Conservation (phyloP, 1,140 invertebrate species). For the Drosophila subobscura region DNA sequence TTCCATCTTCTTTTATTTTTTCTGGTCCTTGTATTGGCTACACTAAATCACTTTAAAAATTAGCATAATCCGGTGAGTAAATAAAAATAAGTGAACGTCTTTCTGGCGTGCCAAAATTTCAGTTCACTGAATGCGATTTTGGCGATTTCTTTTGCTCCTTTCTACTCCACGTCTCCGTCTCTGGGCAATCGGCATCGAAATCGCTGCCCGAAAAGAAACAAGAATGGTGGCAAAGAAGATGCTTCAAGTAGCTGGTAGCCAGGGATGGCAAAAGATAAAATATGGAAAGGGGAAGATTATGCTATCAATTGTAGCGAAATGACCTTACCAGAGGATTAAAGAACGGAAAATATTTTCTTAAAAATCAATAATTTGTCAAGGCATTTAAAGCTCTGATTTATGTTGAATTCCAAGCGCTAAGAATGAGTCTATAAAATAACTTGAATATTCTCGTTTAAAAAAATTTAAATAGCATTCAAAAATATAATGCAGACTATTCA, state of each 20-base stretch:
- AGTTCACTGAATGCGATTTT: slow-evolving; percentile 41
- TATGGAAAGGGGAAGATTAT: background rate
- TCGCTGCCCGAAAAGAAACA: slow-evolving; percentile 30
- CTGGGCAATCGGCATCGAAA: background rate
- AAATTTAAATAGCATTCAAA: too few species aligned
- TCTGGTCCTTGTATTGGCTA: slow-evolving; percentile 61
- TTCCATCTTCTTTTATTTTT: slow-evolving; percentile 27
- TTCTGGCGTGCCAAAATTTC: slow-evolving; percentile 48
- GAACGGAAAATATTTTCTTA: too few species aligned
- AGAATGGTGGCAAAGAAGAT: slow-evolving; percentile 37
- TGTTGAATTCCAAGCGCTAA: background rate
- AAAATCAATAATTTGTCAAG: too few species aligned
- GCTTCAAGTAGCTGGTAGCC: background rate
- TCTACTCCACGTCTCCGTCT: slow-evolving; percentile 1
- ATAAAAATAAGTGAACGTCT: slow-evolving; percentile 79
- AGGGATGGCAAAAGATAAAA: slow-evolving; percentile 22
- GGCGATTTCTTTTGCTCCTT: slow-evolving; percentile 31
- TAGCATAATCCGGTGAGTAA: slow-evolving; percentile 82
- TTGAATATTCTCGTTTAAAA: background rate
- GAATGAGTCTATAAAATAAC: background rate
- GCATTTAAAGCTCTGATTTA: too few species aligned
- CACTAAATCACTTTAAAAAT: slow-evolving; percentile 81
- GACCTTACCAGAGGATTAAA: too few species aligned
- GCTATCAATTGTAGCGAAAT: too few species aligned
- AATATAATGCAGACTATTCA: too few species aligned